Conservation (phyloP, 2,113 vertebrate species). For the Camelus bactrianus region DNA sequence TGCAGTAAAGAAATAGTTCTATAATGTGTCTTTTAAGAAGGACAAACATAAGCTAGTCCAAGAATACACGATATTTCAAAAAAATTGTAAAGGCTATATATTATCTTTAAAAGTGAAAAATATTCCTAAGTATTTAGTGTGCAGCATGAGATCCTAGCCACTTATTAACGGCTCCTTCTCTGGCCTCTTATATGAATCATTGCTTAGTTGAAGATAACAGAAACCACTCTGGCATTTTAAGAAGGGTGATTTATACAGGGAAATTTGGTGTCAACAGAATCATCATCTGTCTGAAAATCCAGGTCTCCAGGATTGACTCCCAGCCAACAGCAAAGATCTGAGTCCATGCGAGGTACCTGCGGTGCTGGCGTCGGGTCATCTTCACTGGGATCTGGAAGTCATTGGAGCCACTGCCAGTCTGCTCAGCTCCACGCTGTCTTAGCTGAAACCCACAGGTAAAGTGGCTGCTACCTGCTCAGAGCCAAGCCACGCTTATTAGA, state of each 20-base stretch:
- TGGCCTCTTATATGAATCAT: background rate
- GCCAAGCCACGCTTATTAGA: too few relatives aligned
- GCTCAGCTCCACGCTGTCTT: too few relatives aligned
- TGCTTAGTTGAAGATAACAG: background rate
- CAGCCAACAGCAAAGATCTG: background rate
- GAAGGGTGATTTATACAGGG: background rate
- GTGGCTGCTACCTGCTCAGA: background rate
- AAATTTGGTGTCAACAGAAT: background rate
- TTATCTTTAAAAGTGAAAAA: background rate
- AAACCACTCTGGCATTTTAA: background rate
- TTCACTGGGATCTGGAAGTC: background rate
- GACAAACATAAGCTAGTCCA: background rate
- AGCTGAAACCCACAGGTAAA: background rate
- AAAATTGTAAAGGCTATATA: background rate
- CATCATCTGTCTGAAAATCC: background rate
- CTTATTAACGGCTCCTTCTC: background rate
- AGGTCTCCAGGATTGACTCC: background rate
- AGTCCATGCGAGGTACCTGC: background rate
- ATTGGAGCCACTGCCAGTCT: background rate
- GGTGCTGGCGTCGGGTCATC: fast-evolving
- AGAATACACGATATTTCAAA: background rate
- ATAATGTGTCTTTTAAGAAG: background rate
- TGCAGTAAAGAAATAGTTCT: background rate
- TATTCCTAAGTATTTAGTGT: background rate
- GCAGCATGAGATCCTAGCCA: background rate